Base-by-base conservation (phyloP, 1,140 invertebrate genomes). In the Gryon sp. region DNA sequence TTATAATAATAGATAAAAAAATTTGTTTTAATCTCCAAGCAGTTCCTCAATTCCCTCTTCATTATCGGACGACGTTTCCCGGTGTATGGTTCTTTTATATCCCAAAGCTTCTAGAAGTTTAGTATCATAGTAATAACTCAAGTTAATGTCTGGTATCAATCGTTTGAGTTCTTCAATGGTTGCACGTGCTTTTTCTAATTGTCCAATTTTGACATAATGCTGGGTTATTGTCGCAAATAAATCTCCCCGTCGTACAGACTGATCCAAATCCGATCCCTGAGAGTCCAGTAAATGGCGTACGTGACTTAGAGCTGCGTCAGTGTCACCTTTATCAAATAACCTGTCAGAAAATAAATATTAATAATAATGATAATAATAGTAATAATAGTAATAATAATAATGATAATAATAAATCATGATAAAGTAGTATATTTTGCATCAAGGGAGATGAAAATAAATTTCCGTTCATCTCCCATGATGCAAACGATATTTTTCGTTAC, bases 161-260 rank as follows among this genome's bases (percentile, higher is more conserved):
- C 83, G 81, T 63, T 84, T 86, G 3, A 88, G 55, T 69, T 88
- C 86, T 22, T 88, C 85, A 3, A 88, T 55, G 0, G 81, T 77
- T n/a, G 78, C 82, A 1, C 83, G 78, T 1, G 88, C 88, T 74
- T 84, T 88, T 4, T 86, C 82, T 1, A 73, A 73, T 7, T 90
- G 84, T 0, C 87, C 89, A 19, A 82, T 80, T 78, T 88, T 87
- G 0, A 88, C 82, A 36, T 85, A 88, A 69, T 90, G 85, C 15
- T 91, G 89, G 4, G 90, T 90, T 80, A 91, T 90, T 0, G 88
- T 83, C 0, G 90, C 87, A 52, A 90, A 91, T 28, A 91, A 82
- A 80, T 91, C 90, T 4, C 90, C 90, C 11, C 89, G 83, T 28
- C 90, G 84, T 8, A 91, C 88, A 0, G 90, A 89, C 43, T 88